Evolutionary conservation across 2,113 vertebrate species (phyloP).

Genomic region (Orycteropus afer): DNA sequence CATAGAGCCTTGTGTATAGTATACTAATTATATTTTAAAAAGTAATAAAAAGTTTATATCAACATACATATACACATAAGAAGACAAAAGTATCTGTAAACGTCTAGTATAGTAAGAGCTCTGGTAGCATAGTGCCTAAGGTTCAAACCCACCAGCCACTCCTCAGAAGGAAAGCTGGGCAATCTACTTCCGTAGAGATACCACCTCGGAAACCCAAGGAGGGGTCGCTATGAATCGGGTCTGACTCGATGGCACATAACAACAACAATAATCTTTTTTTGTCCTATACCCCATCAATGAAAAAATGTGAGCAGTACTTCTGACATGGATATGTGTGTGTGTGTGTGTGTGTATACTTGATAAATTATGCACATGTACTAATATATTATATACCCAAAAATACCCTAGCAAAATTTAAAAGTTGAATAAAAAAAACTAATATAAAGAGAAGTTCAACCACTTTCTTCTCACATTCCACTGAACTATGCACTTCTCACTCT

Average conservation of each 20-base stretch:
- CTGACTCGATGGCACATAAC: too few relatives aligned
- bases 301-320: background rate
- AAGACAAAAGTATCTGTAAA: conserved; percentile 17
- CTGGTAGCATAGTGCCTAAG: too few relatives aligned
- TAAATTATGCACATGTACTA: background rate
- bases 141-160: too few relatives aligned
- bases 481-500: conserved; percentile 34
- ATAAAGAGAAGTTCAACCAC: conserved; percentile 45
- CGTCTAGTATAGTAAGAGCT: background rate
- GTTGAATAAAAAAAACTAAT: conserved; percentile 19
- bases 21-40: background rate
- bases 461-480: background rate
- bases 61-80: background rate
- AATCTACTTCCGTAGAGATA: too few relatives aligned
- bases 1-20: background rate
- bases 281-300: background rate
- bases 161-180: too few relatives aligned
- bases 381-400: background rate
- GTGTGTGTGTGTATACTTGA: background rate
- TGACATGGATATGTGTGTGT: too few relatives aligned
- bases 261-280: background rate
- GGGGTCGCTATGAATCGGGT: too few relatives aligned
- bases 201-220: too few relatives aligned
- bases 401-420: background rate
- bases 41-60: background rate